phyloP scores from a whole-genome alignment of 1,140 invertebrate species.

The Lasaia peninsularis region DNA sequence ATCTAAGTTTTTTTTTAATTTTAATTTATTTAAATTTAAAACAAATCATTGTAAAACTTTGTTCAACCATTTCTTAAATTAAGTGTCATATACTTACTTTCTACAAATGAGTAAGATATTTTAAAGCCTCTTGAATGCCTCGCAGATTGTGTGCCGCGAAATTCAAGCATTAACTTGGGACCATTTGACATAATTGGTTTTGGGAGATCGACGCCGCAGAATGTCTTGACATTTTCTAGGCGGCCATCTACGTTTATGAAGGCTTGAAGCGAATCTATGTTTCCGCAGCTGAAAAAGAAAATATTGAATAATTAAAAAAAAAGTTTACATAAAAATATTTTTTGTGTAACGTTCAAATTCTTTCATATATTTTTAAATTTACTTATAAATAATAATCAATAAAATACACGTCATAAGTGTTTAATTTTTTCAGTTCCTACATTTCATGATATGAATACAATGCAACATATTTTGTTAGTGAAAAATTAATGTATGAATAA shows the following conservation, averaged over 20 bases:
- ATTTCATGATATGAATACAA: too few species aligned
- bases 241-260: slow-evolving; percentile 88
- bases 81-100: slow-evolving; percentile 83
- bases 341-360: not conserved
- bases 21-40: too few species aligned
- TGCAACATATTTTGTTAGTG: too few species aligned
- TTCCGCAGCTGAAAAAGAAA: slow-evolving; percentile 83
- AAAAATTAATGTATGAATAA: too few species aligned
- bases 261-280: slow-evolving; percentile 86
- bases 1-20: too few species aligned
- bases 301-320: not conserved
- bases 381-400: too few species aligned
- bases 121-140: slow-evolving; percentile 88
- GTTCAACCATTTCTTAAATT: not conserved
- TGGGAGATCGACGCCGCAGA: slow-evolving; percentile 88
- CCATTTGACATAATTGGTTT: slow-evolving; percentile 94
- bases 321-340: not conserved
- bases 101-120: slow-evolving; percentile 91
- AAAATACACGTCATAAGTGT: too few species aligned
- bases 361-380: too few species aligned
- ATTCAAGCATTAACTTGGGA: slow-evolving; percentile 88
- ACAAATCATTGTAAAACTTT: not conserved
- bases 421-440: too few species aligned
- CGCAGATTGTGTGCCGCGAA: slow-evolving; percentile 85
- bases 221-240: slow-evolving; percentile 88